Percentiles rank a stretch among this genome's conserved stretches.
Evolutionary conservation across 2,888 invertebrate species (phyloP).

Genomic region (Orthosia gothica): DNA sequence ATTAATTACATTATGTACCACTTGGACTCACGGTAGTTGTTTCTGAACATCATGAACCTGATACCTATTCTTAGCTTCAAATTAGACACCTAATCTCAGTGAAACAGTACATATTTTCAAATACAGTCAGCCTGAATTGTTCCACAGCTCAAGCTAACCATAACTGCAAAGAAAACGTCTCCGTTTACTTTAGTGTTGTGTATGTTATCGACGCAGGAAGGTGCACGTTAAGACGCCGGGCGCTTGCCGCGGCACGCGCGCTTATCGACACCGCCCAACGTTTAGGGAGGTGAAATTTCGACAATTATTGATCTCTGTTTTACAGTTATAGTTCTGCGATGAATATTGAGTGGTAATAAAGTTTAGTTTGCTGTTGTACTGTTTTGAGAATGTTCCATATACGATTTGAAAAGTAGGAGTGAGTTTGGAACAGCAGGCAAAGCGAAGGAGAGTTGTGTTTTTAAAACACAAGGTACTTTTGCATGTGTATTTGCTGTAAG

Average conservation of each 20-base stretch:
- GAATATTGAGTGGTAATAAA: slow-evolving; percentile 64
- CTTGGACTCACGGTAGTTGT: no score
- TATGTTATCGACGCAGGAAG: slow-evolving; percentile 80
- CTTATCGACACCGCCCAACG: slow-evolving; percentile 69
- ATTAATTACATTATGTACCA: no score
- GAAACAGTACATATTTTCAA: slow-evolving; percentile 16
- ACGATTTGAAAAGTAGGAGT: background rate
- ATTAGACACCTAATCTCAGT: background rate
- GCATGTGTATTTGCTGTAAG: no score
- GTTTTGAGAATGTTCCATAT: slow-evolving; percentile 23
- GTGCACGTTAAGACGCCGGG: slow-evolving; percentile 83
- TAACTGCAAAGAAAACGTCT: slow-evolving; percentile 60
- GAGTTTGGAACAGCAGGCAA: background rate
- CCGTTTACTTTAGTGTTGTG: slow-evolving; percentile 67
- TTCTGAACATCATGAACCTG: no score
- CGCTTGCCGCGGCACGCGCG: slow-evolving; percentile 87
- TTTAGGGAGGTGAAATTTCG: slow-evolving; percentile 68
- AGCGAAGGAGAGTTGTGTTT: background rate
- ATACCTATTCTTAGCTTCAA: background rate
- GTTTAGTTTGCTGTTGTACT: slow-evolving; percentile 30
- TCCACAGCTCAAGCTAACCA: slow-evolving; percentile 33
- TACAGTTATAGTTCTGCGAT: slow-evolving; percentile 62
- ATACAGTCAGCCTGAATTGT: slow-evolving; percentile 16
- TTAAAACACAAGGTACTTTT: background rate
- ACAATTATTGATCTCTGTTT: slow-evolving; percentile 62